These are phyloP conservation scores for Subacronicta megacephala DNA, from an alignment of 2,888 invertebrate species.

Conservation along the genomic window DNA sequence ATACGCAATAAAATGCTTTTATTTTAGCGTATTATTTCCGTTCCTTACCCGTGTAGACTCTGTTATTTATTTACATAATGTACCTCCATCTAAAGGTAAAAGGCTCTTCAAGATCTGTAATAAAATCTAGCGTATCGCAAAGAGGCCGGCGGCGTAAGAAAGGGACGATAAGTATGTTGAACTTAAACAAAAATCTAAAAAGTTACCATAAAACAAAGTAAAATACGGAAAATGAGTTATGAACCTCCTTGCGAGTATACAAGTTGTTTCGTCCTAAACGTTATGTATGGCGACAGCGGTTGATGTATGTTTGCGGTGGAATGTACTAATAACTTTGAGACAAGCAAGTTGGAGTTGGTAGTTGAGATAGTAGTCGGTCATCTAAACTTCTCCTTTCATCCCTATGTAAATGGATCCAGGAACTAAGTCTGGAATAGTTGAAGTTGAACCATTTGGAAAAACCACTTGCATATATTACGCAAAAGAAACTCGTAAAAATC, in stretches of 20 bases:
- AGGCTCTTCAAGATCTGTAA: conserved; percentile 34
- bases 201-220: conserved; percentile 34
- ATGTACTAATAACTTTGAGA: conserved; percentile 44
- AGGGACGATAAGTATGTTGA: conserved; percentile 18
- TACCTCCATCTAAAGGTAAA: conserved; percentile 35
- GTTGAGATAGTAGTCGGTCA: conserved; percentile 44
- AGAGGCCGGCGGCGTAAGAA: conserved; percentile 38
- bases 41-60: conserved; percentile 25
- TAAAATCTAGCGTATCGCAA: conserved; percentile 52
- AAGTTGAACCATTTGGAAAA: conserved; percentile 9
- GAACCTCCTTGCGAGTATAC: conserved; percentile 12
- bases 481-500: not conserved
- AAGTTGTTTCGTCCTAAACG: conserved; percentile 36
- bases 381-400: conserved; percentile 44
- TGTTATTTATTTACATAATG: conserved; percentile 49
- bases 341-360: conserved; percentile 31
- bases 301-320: conserved; percentile 47
- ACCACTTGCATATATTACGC: not conserved
- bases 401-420: conserved; percentile 37
- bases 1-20: conserved; percentile 21
- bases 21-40: conserved; percentile 16
- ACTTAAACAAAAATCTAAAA: conserved; percentile 38
- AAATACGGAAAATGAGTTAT: conserved; percentile 35
- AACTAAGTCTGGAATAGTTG: conserved; percentile 30
- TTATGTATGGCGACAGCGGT: conserved; percentile 9